Base-by-base conservation (phyloP, 2,113 vertebrate genomes). In the Fregata magnificens region DNA sequence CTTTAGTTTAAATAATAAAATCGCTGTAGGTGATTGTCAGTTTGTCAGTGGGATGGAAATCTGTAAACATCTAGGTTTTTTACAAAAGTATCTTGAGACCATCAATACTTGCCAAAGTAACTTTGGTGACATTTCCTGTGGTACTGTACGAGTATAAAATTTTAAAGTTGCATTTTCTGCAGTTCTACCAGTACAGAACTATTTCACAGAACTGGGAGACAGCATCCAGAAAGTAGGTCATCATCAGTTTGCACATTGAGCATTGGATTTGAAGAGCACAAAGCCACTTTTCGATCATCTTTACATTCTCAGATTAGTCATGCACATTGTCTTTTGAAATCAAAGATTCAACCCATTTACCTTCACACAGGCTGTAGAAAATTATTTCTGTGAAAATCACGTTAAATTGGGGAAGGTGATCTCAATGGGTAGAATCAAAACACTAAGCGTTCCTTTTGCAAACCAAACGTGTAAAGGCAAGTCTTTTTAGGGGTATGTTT, bases 391-490 rank as follows among this genome's bases (percentile, higher is more conserved):
- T 42, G 40, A 52, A 84, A 87, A 36, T 61, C 49, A 36, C 2
- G 3, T 73, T 80, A 53, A 59, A 52, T 82, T 45, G 29, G 72
- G 47, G 53, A 61, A 76, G 81, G 65, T 69, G 8, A 69, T 76
- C 22, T 86, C 44, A 36, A 44, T 47, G 29, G 31, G n/a, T n/a
- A 74, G 61, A 90, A 82, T 49, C 34, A 94, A 88, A 79, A 40
- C 36, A 52, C 52, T 86, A 88, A 86, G 72, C 40, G 20, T 55
- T 84, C 84, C n/a, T 88, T 79, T 88, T 94, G 86, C 44, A 90
- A 84, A 50, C 28, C 8, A 49, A 81, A 92, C 72, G 81, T 90
- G 94, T 79, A 78, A 88, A 94, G 34, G 44, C 80, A 93, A 95
- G 44, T 81, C 42, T 70, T 91, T 90, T 77, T 65, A 62, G 20